Conservation (phyloP, 2,113 vertebrate species). For the Struthio camelus region DNA sequence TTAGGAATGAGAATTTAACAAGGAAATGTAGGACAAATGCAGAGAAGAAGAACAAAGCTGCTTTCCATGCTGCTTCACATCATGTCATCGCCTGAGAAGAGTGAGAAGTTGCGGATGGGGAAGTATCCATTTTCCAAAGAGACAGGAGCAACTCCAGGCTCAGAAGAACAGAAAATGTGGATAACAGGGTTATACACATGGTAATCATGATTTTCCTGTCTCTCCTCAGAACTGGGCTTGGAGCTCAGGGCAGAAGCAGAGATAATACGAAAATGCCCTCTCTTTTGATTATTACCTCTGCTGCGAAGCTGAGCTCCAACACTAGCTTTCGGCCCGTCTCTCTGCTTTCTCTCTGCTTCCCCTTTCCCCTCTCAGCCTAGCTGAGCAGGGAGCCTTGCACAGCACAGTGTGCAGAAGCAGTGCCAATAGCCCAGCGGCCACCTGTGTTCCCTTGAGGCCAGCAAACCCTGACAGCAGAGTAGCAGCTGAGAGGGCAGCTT, state of each 20-base stretch:
- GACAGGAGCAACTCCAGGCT: fast-evolving
- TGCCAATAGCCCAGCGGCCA: not conserved
- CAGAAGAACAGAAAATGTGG: not conserved
- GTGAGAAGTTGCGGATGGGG: not conserved
- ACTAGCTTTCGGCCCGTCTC: not conserved
- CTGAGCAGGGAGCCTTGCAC: not conserved
- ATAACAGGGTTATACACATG: not conserved
- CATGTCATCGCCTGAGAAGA: not conserved
- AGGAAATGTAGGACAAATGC: not conserved
- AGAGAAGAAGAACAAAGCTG: not conserved
- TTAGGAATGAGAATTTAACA: not conserved
- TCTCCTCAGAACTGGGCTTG: not conserved
- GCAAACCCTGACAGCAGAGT: not conserved
- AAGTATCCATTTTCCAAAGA: not conserved
- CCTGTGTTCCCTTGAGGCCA: not conserved
- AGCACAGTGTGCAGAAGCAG: not conserved
- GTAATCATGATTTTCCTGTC: not conserved
- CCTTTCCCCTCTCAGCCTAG: not conserved
- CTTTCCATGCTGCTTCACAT: not conserved
- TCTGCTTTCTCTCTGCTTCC: not conserved
- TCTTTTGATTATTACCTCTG: not conserved
- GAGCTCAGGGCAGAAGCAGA: not conserved
- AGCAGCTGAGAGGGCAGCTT: not conserved
- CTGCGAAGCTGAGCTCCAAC: not conserved
- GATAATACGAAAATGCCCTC: not conserved